Conservation (phyloP, 2,888 invertebrate genomes). For the Saturnia japonica region DNA sequence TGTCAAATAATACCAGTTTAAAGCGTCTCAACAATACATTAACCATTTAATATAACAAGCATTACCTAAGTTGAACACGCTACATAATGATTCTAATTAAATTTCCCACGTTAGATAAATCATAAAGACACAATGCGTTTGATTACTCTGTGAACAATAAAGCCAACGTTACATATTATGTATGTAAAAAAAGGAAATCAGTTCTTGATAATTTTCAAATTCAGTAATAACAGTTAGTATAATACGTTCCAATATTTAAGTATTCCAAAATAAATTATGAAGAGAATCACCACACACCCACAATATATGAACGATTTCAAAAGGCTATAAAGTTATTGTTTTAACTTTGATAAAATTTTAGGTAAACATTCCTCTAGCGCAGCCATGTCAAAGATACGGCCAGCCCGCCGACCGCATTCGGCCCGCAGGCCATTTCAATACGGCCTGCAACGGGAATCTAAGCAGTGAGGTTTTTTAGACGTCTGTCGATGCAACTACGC, state of each 20-base stretch:
- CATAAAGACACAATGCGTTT: not conserved
- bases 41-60: not conserved
- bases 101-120: slow-evolving; percentile 9
- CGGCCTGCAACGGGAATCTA: too few relatives aligned
- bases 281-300: not conserved
- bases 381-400: too few relatives aligned
- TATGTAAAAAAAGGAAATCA: not conserved
- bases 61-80: slow-evolving; percentile 3
- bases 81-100: not conserved
- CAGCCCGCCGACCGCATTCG: too few relatives aligned
- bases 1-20: not conserved
- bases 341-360: not conserved
- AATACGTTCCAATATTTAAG: not conserved
- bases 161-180: not conserved
- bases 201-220: not conserved
- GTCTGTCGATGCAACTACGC: too few relatives aligned
- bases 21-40: not conserved
- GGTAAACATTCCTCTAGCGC: not conserved
- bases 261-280: not conserved
- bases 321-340: not conserved
- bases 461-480: too few relatives aligned
- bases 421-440: too few relatives aligned
- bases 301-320: not conserved
- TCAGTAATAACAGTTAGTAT: too few relatives aligned
- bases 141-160: slow-evolving; percentile 2